These are phyloP conservation scores for Agonopterix alstromeriana DNA, from an alignment of 2,888 invertebrate genomes.

Conservation along the genomic window DNA sequence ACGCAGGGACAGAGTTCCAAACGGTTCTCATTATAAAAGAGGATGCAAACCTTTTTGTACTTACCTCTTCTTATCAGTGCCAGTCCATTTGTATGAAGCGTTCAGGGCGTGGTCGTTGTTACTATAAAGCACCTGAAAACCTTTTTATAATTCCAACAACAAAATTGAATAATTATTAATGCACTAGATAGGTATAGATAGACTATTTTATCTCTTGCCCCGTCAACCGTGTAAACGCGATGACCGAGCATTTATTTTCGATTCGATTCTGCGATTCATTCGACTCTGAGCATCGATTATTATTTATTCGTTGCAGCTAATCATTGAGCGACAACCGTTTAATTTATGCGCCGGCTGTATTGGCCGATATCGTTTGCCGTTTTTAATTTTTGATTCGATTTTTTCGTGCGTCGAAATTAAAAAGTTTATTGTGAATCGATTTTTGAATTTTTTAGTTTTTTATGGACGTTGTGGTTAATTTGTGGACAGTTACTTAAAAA, in stretches of 20 bases:
- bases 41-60: too few species aligned
- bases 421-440: background rate
- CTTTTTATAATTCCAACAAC: too few species aligned
- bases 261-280: slow-evolving; percentile 22
- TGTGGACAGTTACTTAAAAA: too few species aligned
- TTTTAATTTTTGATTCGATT: slow-evolving; percentile 12
- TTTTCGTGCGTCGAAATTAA: background rate
- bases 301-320: slow-evolving; percentile 64
- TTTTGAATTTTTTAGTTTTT: too few species aligned
- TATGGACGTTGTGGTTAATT: too few species aligned
- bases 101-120: too few species aligned
- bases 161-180: background rate
- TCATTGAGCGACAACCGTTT: slow-evolving; percentile 46
- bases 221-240: slow-evolving; percentile 35
- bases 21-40: too few species aligned
- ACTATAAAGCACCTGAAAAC: too few species aligned
- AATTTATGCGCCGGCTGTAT: slow-evolving; percentile 48
- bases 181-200: background rate
- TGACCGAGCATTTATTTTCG: slow-evolving; percentile 34
- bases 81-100: too few species aligned
- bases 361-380: slow-evolving; percentile 26
- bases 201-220: slow-evolving; percentile 30
- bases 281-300: slow-evolving; percentile 45
- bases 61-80: too few species aligned
- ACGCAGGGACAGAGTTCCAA: too few species aligned